A percentile compares a stretch with the other conserved stretches of the same genome.
These are phyloP conservation scores for Axea sp. DNA, from an alignment of 2,888 invertebrate genomes.

Conservation along the genomic window DNA sequence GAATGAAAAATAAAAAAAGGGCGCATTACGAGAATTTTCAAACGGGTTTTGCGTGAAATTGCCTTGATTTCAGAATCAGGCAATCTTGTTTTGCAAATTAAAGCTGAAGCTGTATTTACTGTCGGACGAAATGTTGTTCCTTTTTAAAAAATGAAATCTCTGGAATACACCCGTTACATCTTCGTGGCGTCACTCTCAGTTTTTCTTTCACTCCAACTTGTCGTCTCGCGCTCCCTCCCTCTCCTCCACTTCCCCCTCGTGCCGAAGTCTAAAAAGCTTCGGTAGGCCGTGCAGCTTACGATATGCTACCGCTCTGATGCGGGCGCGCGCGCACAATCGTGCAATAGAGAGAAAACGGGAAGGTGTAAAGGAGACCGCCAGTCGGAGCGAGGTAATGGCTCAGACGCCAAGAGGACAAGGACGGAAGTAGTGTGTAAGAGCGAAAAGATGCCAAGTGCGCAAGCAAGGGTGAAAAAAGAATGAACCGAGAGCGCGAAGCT, in stretches of 20 bases:
- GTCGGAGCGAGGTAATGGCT: conserved; percentile 57
- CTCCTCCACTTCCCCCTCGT: too few relatives aligned
- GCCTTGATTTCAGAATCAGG: too few relatives aligned
- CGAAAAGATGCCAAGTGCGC: conserved; percentile 61
- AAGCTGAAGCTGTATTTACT: too few relatives aligned
- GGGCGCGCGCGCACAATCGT: conserved; percentile 60
- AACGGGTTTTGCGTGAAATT: too few relatives aligned
- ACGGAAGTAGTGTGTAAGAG: conserved; percentile 45
- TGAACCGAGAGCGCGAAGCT: conserved; percentile 33
- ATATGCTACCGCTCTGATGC: conserved; percentile 67
- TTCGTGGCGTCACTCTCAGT: conserved; percentile 22
- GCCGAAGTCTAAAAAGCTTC: conserved; percentile 67
- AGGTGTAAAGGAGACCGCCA: conserved; percentile 58
- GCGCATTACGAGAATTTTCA: too few relatives aligned
- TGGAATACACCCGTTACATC: conserved; percentile 36
- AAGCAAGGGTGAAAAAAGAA: conserved; percentile 60
- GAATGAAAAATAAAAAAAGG: too few relatives aligned
- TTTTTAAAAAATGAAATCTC: conserved; percentile 9
- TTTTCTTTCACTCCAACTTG: conserved; percentile 26
- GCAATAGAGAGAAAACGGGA: conserved; percentile 60
- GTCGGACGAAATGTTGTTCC: too few relatives aligned
- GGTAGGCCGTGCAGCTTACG: conserved; percentile 64
- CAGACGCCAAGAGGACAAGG: conserved; percentile 55
- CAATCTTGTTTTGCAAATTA: too few relatives aligned
- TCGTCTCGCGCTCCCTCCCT: too few relatives aligned